A percentile compares a stretch with the other conserved stretches of the same genome.
These are phyloP conservation scores for Paradisaea rubra DNA, from an alignment of 2,113 vertebrate genomes.

Conservation along the genomic window DNA sequence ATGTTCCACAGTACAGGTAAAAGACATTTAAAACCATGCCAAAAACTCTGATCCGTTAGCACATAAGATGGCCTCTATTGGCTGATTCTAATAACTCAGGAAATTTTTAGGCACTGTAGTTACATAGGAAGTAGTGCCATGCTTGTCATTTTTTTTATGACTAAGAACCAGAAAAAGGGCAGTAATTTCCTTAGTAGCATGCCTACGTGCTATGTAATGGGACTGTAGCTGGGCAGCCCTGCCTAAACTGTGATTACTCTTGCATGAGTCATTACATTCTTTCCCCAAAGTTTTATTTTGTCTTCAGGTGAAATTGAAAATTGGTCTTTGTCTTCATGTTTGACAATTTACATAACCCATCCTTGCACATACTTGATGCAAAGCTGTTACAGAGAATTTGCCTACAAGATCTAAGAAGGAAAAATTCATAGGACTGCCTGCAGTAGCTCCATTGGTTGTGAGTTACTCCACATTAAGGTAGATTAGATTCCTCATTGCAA, in stretches of 20 bases:
- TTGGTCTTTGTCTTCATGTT: background rate
- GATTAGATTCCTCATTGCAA: background rate
- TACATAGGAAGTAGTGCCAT: background rate
- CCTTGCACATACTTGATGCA: background rate
- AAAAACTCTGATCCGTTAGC: background rate
- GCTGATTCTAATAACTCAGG: background rate
- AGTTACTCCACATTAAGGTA: background rate
- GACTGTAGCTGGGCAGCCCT: background rate
- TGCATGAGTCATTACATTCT: constrained; percentile 2
- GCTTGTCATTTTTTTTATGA: constrained; percentile 7
- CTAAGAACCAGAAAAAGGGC: constrained; percentile 17
- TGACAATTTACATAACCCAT: background rate
- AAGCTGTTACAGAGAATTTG: background rate
- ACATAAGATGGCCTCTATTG: background rate
- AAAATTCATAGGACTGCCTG: background rate
- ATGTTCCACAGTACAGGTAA: background rate
- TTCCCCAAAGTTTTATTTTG: background rate
- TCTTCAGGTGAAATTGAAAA: background rate
- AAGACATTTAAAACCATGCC: background rate
- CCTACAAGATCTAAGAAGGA: background rate
- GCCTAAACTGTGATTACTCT: background rate
- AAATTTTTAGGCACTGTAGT: background rate
- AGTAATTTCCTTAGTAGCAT: constrained; percentile 15
- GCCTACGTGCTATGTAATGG: background rate
- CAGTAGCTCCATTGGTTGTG: background rate